Conservation (phyloP, 2,888 invertebrate genomes). For the Xanthia togata region DNA sequence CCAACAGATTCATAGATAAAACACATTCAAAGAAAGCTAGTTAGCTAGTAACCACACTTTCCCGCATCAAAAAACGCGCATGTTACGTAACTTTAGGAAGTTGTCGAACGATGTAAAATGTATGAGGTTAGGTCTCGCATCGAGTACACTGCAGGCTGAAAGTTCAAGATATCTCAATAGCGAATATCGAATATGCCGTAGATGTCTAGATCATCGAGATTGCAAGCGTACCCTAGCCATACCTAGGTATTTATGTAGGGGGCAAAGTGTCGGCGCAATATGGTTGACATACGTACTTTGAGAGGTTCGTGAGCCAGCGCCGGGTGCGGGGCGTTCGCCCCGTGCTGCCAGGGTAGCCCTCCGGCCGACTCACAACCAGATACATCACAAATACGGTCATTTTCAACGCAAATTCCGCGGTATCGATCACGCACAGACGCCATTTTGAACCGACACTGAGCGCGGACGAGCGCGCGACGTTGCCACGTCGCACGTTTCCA, state of each 20-base stretch:
- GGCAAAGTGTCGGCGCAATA: slow-evolving; percentile 87
- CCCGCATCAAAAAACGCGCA: slow-evolving; percentile 30
- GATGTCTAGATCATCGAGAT: slow-evolving; percentile 77
- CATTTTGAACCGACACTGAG: slow-evolving; percentile 90
- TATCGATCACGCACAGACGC: slow-evolving; percentile 90
- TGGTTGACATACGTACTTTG: slow-evolving; percentile 89
- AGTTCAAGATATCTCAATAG: slow-evolving; percentile 70
- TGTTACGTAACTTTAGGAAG: slow-evolving; percentile 74
- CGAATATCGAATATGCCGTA: slow-evolving; percentile 78
- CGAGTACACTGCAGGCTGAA: slow-evolving; percentile 68
- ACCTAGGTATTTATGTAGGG: slow-evolving; percentile 81
- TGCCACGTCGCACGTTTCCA: slow-evolving; percentile 88
- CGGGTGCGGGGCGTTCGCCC: slow-evolving; percentile 82
- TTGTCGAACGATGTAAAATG: slow-evolving; percentile 65
- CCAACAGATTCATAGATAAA: slow-evolving; percentile 43
- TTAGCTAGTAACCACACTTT: slow-evolving; percentile 50
- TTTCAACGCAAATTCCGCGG: slow-evolving; percentile 88
- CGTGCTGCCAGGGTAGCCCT: slow-evolving; percentile 85
- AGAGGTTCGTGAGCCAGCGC: slow-evolving; percentile 84
- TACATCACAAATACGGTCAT: slow-evolving; percentile 87
- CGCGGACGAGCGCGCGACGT: slow-evolving; percentile 84
- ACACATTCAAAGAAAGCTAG: slow-evolving; percentile 39
- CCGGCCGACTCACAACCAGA: slow-evolving; percentile 88
- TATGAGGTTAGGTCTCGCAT: slow-evolving; percentile 59
- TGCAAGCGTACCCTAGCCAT: slow-evolving; percentile 74